Evolutionary conservation across 1,140 invertebrate species (phyloP).

Genomic region (Zaprionus inermis): DNA sequence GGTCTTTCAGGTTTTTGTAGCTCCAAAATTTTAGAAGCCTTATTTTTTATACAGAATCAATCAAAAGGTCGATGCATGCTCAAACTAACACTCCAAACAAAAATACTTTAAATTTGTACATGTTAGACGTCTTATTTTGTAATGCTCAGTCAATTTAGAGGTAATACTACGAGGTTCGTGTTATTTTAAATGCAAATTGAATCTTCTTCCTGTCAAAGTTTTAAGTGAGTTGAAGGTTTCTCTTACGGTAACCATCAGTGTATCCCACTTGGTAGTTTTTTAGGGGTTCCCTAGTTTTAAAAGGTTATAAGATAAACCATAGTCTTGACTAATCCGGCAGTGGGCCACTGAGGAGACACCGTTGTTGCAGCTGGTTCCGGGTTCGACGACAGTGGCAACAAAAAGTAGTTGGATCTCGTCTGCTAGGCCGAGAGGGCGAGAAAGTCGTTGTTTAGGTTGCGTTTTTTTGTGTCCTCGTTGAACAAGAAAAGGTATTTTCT

Average conservation of each 20-base stretch:
- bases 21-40: too few relatives aligned
- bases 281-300: background rate
- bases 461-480: background rate
- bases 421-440: background rate
- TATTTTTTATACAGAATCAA: too few relatives aligned
- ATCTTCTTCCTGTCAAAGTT: background rate
- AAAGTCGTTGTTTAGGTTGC: constrained; percentile 5
- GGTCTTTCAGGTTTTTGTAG: too few relatives aligned
- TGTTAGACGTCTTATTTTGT: too few relatives aligned
- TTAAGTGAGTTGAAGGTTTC: background rate
- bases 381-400: background rate
- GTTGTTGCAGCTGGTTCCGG: background rate
- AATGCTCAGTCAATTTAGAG: too few relatives aligned
- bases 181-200: too few relatives aligned
- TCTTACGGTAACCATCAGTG: background rate
- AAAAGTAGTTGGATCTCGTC: background rate
- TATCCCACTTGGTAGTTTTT: background rate
- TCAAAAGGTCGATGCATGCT: too few relatives aligned
- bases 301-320: background rate
- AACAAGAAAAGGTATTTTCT: background rate
- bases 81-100: too few relatives aligned
- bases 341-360: background rate
- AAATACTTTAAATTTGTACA: too few relatives aligned
- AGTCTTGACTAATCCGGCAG: background rate
- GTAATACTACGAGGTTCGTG: too few relatives aligned